These are phyloP conservation scores for Micrasema minimum DNA, from an alignment of 1,140 invertebrate genomes.

Conservation along the genomic window DNA sequence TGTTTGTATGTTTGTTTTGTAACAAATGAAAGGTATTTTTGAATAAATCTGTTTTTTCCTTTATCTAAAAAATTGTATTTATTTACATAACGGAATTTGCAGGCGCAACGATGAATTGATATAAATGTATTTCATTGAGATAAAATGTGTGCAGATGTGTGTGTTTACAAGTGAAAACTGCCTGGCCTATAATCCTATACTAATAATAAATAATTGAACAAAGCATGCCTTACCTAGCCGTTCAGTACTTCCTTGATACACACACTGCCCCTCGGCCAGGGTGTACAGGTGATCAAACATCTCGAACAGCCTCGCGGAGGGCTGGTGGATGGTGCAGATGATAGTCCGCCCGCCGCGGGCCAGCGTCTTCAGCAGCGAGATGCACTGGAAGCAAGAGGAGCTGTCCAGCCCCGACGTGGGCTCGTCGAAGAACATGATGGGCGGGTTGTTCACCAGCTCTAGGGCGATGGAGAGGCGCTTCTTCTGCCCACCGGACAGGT, in stretches of 20 bases:
- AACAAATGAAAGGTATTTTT: no score
- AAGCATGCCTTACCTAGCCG: conserved; percentile 76
- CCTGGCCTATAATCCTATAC: no score
- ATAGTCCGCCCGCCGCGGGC: conserved; percentile 92
- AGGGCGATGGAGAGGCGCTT: conserved; percentile 96
- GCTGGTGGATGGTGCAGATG: conserved; percentile 98
- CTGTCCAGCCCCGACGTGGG: conserved; percentile 96
- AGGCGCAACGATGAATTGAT: no score
- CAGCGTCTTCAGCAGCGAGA: conserved; percentile 86
- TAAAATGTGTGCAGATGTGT: no score
- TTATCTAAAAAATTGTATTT: no score
- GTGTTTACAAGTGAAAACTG: no score
- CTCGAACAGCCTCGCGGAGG: conserved; percentile 93
- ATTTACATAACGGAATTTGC: no score
- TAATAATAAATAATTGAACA: no score
- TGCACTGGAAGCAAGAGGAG: conserved; percentile 94
- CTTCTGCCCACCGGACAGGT: conserved; percentile 94
- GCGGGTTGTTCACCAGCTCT: conserved; percentile 94
- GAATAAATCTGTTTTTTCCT: no score
- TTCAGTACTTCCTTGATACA: conserved; percentile 89
- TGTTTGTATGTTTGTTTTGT: no score
- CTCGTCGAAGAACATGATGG: conserved; percentile 98
- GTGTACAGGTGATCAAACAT: conserved; percentile 98
- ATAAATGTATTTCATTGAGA: no score
- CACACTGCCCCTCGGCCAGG: conserved; percentile 91